Evolutionary conservation across 2,113 vertebrate species (phyloP), one percentile per base, ranked within the genome.

Genomic region (Nycticebus coucang): DNA sequence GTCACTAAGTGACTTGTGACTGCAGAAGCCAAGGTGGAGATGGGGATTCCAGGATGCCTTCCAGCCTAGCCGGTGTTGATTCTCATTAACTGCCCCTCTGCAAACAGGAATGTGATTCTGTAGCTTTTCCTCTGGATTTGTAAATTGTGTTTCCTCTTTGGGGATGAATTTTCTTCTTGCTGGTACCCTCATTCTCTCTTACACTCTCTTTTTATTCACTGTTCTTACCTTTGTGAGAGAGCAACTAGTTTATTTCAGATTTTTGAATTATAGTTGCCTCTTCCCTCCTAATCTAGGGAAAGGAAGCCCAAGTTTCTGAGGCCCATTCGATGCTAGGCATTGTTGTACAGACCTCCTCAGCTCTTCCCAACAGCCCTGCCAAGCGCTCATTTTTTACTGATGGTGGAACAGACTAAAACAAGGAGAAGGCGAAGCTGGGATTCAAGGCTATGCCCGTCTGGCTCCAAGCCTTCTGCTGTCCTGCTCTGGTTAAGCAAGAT

Each of bases 41-140:
- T 26, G 53, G 86, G 50, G 69, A 84, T 64, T 95, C 84, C 91
- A 62, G 74, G 72, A 68, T 55, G 88, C 35, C 22, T 94, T 93
- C 80, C 87, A 84, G 95, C 75, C 21, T 12, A 59, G 50, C 72
- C 26, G 79, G n/a, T 75, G 64, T 57, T 64, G 62, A 10, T 60
- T 41, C 86, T 62, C 45, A 13, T 57, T 37, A 30, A 41, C 33
- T 8, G 26, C 26, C n/a, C 74, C n/a, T 66, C 21, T 89, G 64
- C 57, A 35, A 57, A 45, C 26, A 59, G 81, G 87, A 89, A 93
- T 89, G 81, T 28, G 21, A 57, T 66, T 80, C 79, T 89, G 2
- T 50, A 83, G 72, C 81, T 64, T 75, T 30, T 0, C 37, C 33
- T 30, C 53, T 60, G 92, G 45, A 66, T 94, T 53, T 35, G 7